Base-by-base conservation (phyloP, 2,888 invertebrate species). In the Parthenolecanium corni region DNA sequence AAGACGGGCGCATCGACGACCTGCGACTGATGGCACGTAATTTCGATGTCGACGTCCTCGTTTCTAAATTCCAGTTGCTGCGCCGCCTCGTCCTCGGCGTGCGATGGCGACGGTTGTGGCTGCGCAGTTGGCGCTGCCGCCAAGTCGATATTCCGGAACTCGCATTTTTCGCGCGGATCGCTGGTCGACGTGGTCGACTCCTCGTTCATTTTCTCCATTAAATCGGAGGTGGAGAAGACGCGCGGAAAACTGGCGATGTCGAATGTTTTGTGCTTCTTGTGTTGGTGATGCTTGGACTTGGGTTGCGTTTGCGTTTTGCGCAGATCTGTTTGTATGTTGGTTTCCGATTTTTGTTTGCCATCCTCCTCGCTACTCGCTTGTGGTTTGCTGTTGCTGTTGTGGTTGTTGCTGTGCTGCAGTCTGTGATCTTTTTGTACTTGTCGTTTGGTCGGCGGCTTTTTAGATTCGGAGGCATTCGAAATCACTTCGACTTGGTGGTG, bases 181-280 rank as follows among this genome's bases (percentile, higher is more conserved):
- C 18, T 23, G 18, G 38, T 24, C 1, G 40, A 11, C 1, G 54
- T 16, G n/a, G 23, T 5, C 9, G 12, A 9, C 12, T 42, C 38
- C 18, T 49, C 51, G 38, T 24, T 61, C 61, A 61, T 61, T 51
- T 61, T 61, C 16, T 61, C 61, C 61, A 61, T 61, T 23, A 61
- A 38, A 23, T 61, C 61, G 36, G 61, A 61, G 12, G 61, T 61
- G 23, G 61, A 61, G 38, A 61, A 61, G 23, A 61, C 61, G 16
- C 51, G 49, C 2, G 61, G 61, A 23, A 61, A 51, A 4, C 20
- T 61, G 49, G 31, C 40, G 36, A 61, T 61, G 16, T 61, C 61
- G 49, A 61, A 49, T 18, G 61, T 61, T 51, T 49, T 57, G 31
- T 31, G 31, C 31, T 31, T 31, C 9, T 31, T 31, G n/a, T n/a